Evolutionary conservation across 2,888 invertebrate species (phyloP), one percentile per base, ranked within the genome.

Genomic region (Parnassius apollo): DNA sequence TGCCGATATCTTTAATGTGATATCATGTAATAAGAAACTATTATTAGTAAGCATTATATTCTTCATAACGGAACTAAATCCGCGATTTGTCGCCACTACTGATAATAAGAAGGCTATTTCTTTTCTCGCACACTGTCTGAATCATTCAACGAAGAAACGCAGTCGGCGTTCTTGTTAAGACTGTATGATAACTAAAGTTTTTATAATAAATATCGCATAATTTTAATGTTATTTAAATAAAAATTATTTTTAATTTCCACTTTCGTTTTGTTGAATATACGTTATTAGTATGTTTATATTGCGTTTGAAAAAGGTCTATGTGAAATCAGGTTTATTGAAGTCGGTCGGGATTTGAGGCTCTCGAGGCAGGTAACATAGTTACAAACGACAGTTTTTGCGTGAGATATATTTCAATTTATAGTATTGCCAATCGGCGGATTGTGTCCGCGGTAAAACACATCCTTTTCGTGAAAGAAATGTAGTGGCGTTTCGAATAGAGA

Each of bases 281-380:
- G 0, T 35, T 35, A 7, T 35, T 35, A 35, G 60, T 58, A 53
- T 54, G 49, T 35, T n/a, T 51, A 51, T 58, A 54, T 54, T 35
- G 57, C 53, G 42, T 13, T 52, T 44, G 53, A 54, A 62, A 62
- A 62, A 62, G 62, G 58, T 62, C 58, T 58, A 62, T 58, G 57
- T 44, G 58, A 58, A 54, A 54, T 62, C 42, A 54, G 62, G 53
- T 62, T 58, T 62, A 55, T 54, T 57, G 61, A 44, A 61, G 49
- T 55, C 45, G 62, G 58, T 53, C 25, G 50, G 62, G 58, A 62
- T 54, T 62, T 62, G 58, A 50, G 44, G 54, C 58, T 55, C 62
- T 42, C 57, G 53, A 22, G 57, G 48, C 57, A 57, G 61, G 52
- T 53, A 48, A 54, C 10, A 54, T 45, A 42, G 18, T 55, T 58